Evolutionary conservation across 2,797 vertebrate species (phyloP).

Genomic region (Triplophysa bombifrons): DNA sequence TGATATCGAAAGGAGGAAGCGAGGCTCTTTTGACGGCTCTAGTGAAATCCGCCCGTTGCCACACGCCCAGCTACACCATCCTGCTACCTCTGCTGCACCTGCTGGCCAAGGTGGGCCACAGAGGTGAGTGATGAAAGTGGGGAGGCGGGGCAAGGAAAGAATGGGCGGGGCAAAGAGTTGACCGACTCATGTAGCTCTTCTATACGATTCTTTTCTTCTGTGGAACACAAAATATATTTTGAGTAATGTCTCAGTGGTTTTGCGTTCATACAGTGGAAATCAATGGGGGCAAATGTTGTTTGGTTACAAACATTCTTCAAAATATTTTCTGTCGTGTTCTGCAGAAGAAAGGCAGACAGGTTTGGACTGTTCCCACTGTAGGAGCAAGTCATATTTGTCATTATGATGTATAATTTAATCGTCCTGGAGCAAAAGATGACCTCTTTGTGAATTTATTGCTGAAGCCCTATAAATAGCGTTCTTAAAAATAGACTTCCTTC

Average conservation of each 20-base stretch:
- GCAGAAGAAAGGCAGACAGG: too few species aligned
- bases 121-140: conserved; percentile 77
- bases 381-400: neutral
- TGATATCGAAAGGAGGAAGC: conserved; percentile 90
- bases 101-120: conserved; percentile 86
- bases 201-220: too few species aligned
- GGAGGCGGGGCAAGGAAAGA: neutral
- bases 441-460: conserved; percentile 7
- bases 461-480: conserved; percentile 16
- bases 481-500: conserved; percentile 6
- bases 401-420: conserved; percentile 19
- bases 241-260: too few species aligned
- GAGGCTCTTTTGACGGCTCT: conserved; percentile 85
- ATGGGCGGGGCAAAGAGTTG: neutral
- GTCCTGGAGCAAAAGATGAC: neutral
- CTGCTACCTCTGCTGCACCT: conserved; percentile 84
- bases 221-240: too few species aligned
- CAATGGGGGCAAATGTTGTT: too few species aligned
- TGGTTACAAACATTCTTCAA: too few species aligned
- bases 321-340: too few species aligned
- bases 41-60: conserved; percentile 59
- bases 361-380: neutral
- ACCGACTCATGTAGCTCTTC: neutral
- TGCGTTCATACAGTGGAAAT: too few species aligned
- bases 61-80: conserved; percentile 70